A percentile compares a stretch with the other conserved stretches of the same genome.
Conservation (phyloP, 2,797 vertebrate species). For the Micromesistius poutassou region DNA sequence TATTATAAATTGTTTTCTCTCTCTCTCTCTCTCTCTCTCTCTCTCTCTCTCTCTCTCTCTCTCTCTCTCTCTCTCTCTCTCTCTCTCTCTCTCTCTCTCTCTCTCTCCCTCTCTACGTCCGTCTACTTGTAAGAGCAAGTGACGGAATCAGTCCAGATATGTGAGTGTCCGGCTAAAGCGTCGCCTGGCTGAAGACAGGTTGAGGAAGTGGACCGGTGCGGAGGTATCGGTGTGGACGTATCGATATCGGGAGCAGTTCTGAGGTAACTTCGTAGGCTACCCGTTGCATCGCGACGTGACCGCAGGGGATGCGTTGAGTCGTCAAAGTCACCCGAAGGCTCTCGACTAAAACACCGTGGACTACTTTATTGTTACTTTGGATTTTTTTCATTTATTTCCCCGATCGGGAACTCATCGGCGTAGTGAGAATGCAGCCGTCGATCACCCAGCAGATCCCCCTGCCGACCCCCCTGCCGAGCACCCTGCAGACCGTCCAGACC, state of each 20-base stretch:
- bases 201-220: neutral
- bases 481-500: neutral
- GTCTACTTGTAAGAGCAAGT: neutral
- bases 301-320: neutral
- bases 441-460: neutral
- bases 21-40: no score
- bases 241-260: neutral
- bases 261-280: neutral
- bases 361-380: neutral
- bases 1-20: no score
- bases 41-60: neutral
- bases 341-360: neutral
- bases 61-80: neutral
- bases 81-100: neutral
- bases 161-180: neutral
- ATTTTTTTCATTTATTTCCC: neutral
- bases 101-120: neutral
- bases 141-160: neutral
- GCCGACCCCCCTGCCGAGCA: neutral
- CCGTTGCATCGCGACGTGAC: no score
- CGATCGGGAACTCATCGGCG: neutral
- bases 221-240: neutral
- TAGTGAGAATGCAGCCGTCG: neutral
- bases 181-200: neutral
- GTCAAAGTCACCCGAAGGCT: neutral